Evolutionary conservation across 2,888 invertebrate genomes (phyloP).

Genomic region (Zygaena filipendulae): DNA sequence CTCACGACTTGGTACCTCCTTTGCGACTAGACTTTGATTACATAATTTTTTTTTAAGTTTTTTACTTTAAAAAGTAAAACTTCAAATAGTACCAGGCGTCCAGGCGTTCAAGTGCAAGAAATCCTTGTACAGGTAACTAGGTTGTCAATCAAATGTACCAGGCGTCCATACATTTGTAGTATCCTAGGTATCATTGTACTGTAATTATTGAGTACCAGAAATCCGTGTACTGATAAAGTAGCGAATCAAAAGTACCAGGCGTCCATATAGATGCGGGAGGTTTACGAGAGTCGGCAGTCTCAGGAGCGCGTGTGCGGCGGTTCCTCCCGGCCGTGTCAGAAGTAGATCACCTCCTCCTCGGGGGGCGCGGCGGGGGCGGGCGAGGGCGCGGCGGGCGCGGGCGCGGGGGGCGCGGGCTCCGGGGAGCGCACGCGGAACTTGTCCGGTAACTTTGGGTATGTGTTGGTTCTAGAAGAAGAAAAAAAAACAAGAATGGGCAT

Average conservation of each 20-base stretch:
- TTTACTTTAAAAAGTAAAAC: no score
- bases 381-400: slow-evolving; percentile 17
- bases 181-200: no score
- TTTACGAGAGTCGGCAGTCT: slow-evolving; percentile 53
- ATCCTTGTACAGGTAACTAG: no score
- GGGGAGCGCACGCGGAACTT: slow-evolving; percentile 73
- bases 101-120: no score
- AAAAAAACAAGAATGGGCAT: no score
- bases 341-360: slow-evolving; percentile 74
- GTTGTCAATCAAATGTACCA: slow-evolving; percentile 17
- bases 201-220: no score
- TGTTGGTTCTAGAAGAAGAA: slow-evolving; percentile 66
- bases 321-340: slow-evolving; percentile 59
- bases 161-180: no score
- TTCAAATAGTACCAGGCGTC: no score
- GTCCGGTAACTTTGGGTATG: slow-evolving; percentile 78
- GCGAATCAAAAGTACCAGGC: slow-evolving; percentile 1
- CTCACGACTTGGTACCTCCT: no score
- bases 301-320: slow-evolving; percentile 38
- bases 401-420: slow-evolving; percentile 24
- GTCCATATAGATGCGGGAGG: neutral
- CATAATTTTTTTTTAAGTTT: no score
- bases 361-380: slow-evolving; percentile 60
- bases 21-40: no score
- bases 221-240: no score